Conservation (phyloP, 2,888 invertebrate species). For the Flexamia atlantica region DNA sequence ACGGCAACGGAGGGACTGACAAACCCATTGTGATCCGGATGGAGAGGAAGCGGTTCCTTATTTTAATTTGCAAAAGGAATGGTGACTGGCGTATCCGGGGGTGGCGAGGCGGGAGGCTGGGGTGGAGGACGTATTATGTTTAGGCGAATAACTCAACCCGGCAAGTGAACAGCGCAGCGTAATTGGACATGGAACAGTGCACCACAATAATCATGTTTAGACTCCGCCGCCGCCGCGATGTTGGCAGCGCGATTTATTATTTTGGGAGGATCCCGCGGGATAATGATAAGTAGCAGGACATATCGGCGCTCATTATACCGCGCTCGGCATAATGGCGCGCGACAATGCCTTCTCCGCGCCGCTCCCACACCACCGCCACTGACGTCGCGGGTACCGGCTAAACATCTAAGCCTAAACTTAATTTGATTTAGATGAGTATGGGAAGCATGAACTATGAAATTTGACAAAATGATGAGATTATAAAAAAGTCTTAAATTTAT, state of each 20-base stretch:
- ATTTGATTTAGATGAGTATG: too few species aligned
- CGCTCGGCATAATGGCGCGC: conserved; percentile 8
- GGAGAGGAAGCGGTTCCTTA: conserved; percentile 33
- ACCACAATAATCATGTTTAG: conserved; percentile 70
- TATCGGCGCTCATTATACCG: conserved; percentile 14
- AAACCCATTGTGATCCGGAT: conserved; percentile 38
- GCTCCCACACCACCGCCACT: too few species aligned
- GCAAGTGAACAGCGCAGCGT: conserved; percentile 61
- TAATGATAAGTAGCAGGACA: conserved; percentile 37
- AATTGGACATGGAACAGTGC: conserved; percentile 69
- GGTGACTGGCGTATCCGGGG: conserved; percentile 26
- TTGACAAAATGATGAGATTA: too few species aligned
- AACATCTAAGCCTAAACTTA: too few species aligned
- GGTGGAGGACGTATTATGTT: conserved; percentile 66
- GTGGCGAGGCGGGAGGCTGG: not conserved
- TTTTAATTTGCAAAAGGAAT: conserved; percentile 43
- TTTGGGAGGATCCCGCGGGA: conserved; percentile 14
- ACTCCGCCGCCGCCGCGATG: conserved; percentile 24
- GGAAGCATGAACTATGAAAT: too few species aligned
- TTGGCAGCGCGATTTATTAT: conserved; percentile 44
- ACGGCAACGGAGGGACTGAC: not conserved
- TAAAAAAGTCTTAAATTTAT: too few species aligned
- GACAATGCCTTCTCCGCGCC: too few species aligned
- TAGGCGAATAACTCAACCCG: conserved; percentile 68
- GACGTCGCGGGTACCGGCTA: too few species aligned